Evolutionary conservation across 2,888 invertebrate genomes (phyloP), one percentile per base, ranked within the genome.

Genomic region (Dorcus parallelipipedus): DNA sequence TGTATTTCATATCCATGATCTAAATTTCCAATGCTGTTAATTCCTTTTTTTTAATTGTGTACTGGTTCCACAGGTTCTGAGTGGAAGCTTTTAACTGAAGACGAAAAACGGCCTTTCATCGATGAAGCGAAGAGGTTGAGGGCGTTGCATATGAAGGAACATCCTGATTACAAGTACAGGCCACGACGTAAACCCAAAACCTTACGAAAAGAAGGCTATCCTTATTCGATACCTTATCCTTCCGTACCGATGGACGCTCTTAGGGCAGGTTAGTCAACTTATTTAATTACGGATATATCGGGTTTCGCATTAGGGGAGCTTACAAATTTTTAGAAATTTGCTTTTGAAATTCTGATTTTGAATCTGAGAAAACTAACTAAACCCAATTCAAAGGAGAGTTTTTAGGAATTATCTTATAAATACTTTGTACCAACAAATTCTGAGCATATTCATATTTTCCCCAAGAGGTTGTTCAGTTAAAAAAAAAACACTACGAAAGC

Each of bases 41-140:
- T 33, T 33, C 26, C 26, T 5, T 33, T 33, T 33, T 33, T 33
- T 3, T 3, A 33, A 33, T 1, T 7, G 5, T 33, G 1, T 33
- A 33, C 7, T 45, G 6, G 10, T 40, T 54, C 74, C 79, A 8
- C 79, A 91, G 89, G 97, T 67, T 95, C 95, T 9, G 95, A 97
- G 82, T 97, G 97, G 97, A 97, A 97, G 78, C 83, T 93, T 53
- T 82, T 97, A 47, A 88, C 91, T 2, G 97, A 97, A 80, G 90
- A 93, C 67, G 95, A 96, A 74, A 97, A 97, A 80, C 84, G 97
- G 73, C 97, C 97, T 26, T 97, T 97, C 81, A 97, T 97, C 67
- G 97, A 97, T 77, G 97, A 97, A 77, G 97, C 97, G 9, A 97
- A 97, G 78, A 85, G 97, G 62, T 85, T 97, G 69, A 84, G 97